phyloP scores from a whole-genome alignment of 2,113 vertebrate genomes.

The Meleagris gallopavo region DNA sequence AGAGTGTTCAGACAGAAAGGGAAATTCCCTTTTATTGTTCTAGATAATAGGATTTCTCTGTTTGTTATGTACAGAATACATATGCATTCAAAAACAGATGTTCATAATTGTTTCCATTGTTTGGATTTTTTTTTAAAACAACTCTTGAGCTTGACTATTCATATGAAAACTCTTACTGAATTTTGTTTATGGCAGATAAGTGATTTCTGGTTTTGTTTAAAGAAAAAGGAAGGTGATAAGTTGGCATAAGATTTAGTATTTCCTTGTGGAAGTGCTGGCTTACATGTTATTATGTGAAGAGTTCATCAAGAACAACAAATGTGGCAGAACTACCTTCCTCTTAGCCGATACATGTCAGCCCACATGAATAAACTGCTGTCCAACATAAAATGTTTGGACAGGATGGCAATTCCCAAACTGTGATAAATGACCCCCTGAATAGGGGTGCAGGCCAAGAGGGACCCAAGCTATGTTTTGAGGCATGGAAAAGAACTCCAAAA shows the following conservation, averaged over 20 bases:
- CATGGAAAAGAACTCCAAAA: neutral
- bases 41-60: constrained; percentile 56
- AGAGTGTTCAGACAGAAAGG: constrained; percentile 37
- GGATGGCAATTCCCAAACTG: neutral
- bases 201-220: constrained; percentile 14
- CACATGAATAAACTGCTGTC: neutral
- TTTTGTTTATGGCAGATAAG: constrained; percentile 47
- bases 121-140: neutral
- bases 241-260: neutral
- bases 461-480: neutral
- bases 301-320: neutral
- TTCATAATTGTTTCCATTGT: constrained; percentile 9
- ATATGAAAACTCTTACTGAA: neutral
- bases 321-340: neutral
- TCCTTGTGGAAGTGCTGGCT: neutral
- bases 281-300: neutral
- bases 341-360: neutral
- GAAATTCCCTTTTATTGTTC: constrained; percentile 51
- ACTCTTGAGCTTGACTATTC: constrained; percentile 46
- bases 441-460: neutral
- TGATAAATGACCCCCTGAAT: neutral
- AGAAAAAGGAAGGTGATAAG: neutral
- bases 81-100: constrained; percentile 45
- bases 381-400: neutral
- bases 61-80: constrained; percentile 66